Evolutionary conservation across 2,113 vertebrate species (phyloP).

Genomic region (Sylvia atricapilla): DNA sequence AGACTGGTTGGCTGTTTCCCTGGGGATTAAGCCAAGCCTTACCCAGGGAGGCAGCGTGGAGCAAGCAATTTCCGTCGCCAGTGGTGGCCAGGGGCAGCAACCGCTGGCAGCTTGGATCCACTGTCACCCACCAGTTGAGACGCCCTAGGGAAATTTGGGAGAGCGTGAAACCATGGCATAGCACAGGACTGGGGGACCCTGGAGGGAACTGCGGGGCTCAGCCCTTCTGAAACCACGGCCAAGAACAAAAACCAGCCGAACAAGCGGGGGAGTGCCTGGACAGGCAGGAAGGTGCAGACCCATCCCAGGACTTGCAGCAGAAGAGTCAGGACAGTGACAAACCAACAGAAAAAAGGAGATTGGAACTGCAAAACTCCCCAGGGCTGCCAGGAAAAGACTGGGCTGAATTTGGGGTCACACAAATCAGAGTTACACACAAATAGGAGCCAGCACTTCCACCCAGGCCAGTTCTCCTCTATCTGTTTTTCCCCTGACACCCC

Average conservation of each 20-base stretch:
- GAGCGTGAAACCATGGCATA: fast-evolving
- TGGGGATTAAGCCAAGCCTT: not conserved
- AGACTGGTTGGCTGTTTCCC: not conserved
- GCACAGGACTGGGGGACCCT: not conserved
- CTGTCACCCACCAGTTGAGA: constrained; percentile 94
- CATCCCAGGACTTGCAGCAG: fast-evolving
- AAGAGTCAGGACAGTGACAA: not conserved
- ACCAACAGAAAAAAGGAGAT: not conserved
- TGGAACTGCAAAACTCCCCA: fast-evolving
- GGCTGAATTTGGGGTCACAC: not conserved
- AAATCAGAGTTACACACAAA: not conserved
- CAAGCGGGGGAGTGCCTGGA: fast-evolving
- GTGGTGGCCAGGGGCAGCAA: constrained; percentile 93
- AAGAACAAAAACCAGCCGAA: not conserved
- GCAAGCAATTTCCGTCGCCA: constrained; percentile 93
- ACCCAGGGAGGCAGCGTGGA: constrained; percentile 96
- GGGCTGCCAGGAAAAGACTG: fast-evolving
- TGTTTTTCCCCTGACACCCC: fast-evolving
- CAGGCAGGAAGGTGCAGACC: fast-evolving
- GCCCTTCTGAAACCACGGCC: fast-evolving
- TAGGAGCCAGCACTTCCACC: not conserved
- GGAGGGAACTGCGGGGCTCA: not conserved
- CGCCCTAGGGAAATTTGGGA: constrained; percentile 74
- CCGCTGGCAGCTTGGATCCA: constrained; percentile 88
- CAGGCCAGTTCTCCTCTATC: not conserved